Evolutionary conservation across 2,113 vertebrate species (phyloP), one percentile per base, ranked within the genome.

Genomic region (Dromiciops gliroides): DNA sequence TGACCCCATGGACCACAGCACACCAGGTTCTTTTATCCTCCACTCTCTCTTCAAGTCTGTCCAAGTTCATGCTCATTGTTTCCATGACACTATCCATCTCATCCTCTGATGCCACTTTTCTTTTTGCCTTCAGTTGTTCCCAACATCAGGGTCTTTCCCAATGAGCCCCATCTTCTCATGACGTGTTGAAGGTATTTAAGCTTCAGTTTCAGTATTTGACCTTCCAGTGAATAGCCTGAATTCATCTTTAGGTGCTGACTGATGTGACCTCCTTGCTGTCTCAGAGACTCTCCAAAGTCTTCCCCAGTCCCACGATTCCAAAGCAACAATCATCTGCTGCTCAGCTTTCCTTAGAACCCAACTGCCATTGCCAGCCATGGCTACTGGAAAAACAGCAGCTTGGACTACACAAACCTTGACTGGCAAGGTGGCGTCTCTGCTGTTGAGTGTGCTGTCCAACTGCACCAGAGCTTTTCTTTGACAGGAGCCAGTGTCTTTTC

Each of bases 161-260:
- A 14, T 37, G 28, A 67, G 56, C 16, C 31, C 31, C 3, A 37
- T 37, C 11, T 31, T 60, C 26, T 67, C 31, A 14, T 67, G 14
- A 31, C 37, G 28, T 0, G 0, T 0, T 12, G 11, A 14, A 14
- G 37, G 28, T 25, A 53, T 26, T 53, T 53, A 9, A 26, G 8
- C 52, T 53, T 53, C 52, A 53, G 52, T 25, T 53, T 9, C 8
- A 53, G 25, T 53, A 37, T 67, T 37, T 67, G 56, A 37, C 31
- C 31, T 67, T 37, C 56, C 31, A 37, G 31, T 67, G 28, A 60
- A 31, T 37, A 37, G 28, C 11, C 9, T 67, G 56, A 14, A 37
- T 37, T 37, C 37, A 67, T 67, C 37, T 37, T 37, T 67, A 67
- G 37, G 11, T 37, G 16, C 16, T 67, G 56, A 67, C 31, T 67